Evolutionary conservation across 2,797 vertebrate genomes (phyloP).

Genomic region (Nyctibius grandis): DNA sequence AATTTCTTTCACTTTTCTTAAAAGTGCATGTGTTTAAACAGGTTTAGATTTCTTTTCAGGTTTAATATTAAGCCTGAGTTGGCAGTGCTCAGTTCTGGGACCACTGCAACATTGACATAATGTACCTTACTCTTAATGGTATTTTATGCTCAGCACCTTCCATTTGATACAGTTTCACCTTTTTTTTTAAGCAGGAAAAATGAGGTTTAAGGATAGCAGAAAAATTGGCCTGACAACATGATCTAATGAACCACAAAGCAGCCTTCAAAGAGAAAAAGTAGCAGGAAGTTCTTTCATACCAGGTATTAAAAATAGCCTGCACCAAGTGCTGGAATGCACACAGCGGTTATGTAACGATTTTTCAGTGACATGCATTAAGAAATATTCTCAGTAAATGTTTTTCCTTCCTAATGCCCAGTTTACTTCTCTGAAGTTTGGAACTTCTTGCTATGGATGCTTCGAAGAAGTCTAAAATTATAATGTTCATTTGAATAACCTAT

Average conservation of each 20-base stretch:
- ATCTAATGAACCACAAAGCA: slow-evolving; percentile 15
- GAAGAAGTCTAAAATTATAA: slow-evolving; percentile 44
- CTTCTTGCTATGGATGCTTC: slow-evolving; percentile 2
- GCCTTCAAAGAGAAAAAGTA: slow-evolving; percentile 56
- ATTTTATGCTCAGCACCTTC: not conserved
- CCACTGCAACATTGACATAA: not conserved
- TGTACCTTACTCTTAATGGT: fast-evolving
- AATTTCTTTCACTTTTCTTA: not conserved
- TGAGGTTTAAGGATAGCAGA: not conserved
- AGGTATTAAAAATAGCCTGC: slow-evolving; percentile 61
- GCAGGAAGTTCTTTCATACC: slow-evolving; percentile 58
- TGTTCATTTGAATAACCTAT: slow-evolving; percentile 47
- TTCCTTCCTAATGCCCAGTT: slow-evolving; percentile 12
- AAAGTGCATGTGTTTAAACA: not conserved
- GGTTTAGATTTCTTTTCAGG: not conserved
- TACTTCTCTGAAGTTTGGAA: slow-evolving; percentile 1
- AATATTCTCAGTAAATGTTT: slow-evolving; percentile 40
- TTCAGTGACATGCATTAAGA: slow-evolving; percentile 38
- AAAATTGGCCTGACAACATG: not conserved
- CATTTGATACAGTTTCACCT: not conserved
- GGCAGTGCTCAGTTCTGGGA: not conserved
- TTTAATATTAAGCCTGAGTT: not conserved
- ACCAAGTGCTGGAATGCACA: slow-evolving; percentile 49
- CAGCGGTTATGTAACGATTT: slow-evolving; percentile 38
- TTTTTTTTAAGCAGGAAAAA: not conserved